Evolutionary conservation across 92 coral and sea anemone genomes (phyloP), one percentile per base, ranked within the genome.

Genomic region (Heteractis magnifica): DNA sequence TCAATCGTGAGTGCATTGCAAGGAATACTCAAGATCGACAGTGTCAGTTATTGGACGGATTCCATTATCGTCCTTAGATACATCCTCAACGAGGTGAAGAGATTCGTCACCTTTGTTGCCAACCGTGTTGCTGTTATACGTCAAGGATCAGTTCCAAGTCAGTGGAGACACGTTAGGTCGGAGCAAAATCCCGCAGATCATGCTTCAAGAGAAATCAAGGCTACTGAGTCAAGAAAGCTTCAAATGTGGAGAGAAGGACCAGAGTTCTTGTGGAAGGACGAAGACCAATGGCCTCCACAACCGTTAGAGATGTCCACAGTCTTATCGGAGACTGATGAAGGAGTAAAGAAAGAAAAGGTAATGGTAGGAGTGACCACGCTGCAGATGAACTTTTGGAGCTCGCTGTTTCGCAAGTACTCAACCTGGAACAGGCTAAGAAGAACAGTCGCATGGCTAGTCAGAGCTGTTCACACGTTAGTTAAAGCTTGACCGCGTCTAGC

Each of bases 51-150:
- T 49, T 92, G 92, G 95, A 92, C 95, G 65, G 90, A 92, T 73
- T 89, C 92, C 8, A 41, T 83, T 13, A 86, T 91, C 41, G 94
- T 91, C 11, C 75, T 88, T 6, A 62, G 75, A 64, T 91, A 86
- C 52, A 89, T 89, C 41, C 10, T 44, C 58, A 92, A 92, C 60
- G 89, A 89, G 13, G 55, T 55, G 52, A 55, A 83, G 80, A 81
- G 90, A 76, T 88, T 86, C 68, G 81, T 74, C 51, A 91, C 92
- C 51, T 88, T 91, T 68, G 80, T 91, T 0, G 86, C 91, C 5
- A 89, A 86, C 23, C 79, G 87, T 74, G 92, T 89, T 13, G 93
- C 93, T 60, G 59, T 79, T n/a, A 90, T 90, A 84, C 81, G 90
- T 65, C 88, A 90, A 58, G 90, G 86, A 64, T 87, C 90, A 86